A percentile compares a stretch with the other conserved stretches of the same genome.
Evolutionary conservation across 2,888 invertebrate genomes (phyloP).

Genomic region (Argynnis bischoffii): DNA sequence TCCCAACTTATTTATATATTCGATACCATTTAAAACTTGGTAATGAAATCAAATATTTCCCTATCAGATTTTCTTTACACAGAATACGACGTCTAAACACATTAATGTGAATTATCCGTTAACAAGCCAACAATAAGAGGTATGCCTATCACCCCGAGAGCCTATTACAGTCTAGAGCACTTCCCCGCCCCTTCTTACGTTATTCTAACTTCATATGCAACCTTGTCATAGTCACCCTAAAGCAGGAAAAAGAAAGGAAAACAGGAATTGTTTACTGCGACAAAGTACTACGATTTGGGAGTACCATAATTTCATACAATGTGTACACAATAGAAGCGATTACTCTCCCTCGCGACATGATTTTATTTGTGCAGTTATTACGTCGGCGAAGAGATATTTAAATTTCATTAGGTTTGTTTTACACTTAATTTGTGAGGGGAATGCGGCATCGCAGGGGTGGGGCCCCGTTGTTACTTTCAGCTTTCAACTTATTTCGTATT

Average conservation of each 20-base stretch:
- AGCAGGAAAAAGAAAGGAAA: conserved; percentile 41
- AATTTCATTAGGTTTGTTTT: conserved; percentile 83
- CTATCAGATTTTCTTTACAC: conserved; percentile 60
- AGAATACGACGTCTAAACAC: conserved; percentile 58
- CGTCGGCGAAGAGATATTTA: conserved; percentile 79
- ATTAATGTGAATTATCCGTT: conserved; percentile 72
- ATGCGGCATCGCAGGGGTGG: conserved; percentile 70
- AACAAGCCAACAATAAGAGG: conserved; percentile 79
- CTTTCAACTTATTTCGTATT: conserved; percentile 64
- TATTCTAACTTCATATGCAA: conserved; percentile 54
- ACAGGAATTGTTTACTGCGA: conserved; percentile 49
- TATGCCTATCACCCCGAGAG: conserved; percentile 75
- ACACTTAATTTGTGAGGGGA: conserved; percentile 82
- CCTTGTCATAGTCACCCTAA: conserved; percentile 60
- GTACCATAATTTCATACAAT: conserved; percentile 65
- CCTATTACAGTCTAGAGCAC: conserved; percentile 74
- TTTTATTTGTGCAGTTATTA: conserved; percentile 82
- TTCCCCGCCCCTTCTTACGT: conserved; percentile 70
- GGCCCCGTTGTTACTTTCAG: conserved; percentile 64
- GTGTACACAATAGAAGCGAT: conserved; percentile 78
- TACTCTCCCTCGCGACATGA: conserved; percentile 78
- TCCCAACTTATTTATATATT: background rate
- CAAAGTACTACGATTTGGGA: conserved; percentile 61
- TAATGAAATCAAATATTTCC: conserved; percentile 22
- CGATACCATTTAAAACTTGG: background rate